Conservation (phyloP, 2,888 invertebrate species). For the Ochropleura leucogaster region DNA sequence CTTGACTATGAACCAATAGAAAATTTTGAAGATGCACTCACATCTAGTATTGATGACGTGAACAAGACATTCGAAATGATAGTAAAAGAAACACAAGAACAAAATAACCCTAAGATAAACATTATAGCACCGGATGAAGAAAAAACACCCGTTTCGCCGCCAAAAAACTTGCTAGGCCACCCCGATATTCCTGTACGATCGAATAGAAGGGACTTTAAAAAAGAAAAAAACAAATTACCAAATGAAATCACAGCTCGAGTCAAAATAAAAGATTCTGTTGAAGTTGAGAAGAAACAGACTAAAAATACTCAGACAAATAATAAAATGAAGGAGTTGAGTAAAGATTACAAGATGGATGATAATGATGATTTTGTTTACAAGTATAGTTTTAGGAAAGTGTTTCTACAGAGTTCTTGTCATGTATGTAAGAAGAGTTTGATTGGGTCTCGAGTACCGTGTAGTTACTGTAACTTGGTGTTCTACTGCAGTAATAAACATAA, state of each 20-base stretch:
- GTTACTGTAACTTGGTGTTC: conserved; percentile 91
- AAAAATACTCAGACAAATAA: conserved; percentile 81
- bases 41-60: conserved; percentile 84
- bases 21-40: conserved; percentile 86
- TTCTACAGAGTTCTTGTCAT: conserved; percentile 91
- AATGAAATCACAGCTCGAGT: conserved; percentile 83
- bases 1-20: conserved; percentile 82
- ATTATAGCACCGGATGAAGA: conserved; percentile 80
- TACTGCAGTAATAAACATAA: conserved; percentile 92
- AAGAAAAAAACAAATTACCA: conserved; percentile 87
- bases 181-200: conserved; percentile 89
- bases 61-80: conserved; percentile 86
- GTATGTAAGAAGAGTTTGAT: conserved; percentile 84
- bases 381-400: conserved; percentile 92
- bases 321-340: conserved; percentile 70
- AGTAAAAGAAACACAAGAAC: conserved; percentile 74
- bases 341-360: conserved; percentile 82
- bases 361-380: conserved; percentile 92
- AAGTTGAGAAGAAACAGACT: conserved; percentile 76
- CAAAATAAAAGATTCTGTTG: conserved; percentile 84
- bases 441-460: conserved; percentile 79
- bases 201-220: conserved; percentile 89
- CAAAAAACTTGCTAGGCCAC: conserved; percentile 90
- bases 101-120: conserved; percentile 80
- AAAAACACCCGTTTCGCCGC: conserved; percentile 79